Evolutionary conservation across 1,140 invertebrate genomes (phyloP), one percentile per base, ranked within the genome.

Genomic region (Himalopsyche phryganea): DNA sequence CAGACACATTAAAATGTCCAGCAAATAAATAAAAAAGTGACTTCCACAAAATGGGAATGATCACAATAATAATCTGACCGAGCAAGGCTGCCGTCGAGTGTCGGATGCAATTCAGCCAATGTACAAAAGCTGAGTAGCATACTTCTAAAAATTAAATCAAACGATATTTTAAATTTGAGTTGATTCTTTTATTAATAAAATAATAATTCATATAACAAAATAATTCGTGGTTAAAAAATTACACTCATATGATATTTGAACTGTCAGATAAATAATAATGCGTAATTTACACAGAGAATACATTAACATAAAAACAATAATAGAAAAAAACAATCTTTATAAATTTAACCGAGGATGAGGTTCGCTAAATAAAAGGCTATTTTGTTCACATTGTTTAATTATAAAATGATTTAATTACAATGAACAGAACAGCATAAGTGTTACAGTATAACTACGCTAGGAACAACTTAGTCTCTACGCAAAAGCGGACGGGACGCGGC

Each of bases 361-460:
- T 28, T 28, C 9, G 23, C 23, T 28, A 28, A 28, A 28, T 28
- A 9, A 28, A 28, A 28, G 23, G 23, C 23, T 28, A 74, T 74
- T 76, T 76, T 78, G 70, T 75, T 78, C 74, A 78, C 76, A 78
- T 77, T 75, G 76, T 78, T 77, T 77, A 77, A 78, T 77, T 78
- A 78, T 77, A 78, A 78, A 78, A 78, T 78, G 76, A 77, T 78
- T 77, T 78, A 76, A 77, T 78, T 78, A 77, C 75, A 77, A 76
- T 77, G 76, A 77, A 77, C 23, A 28, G 23, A 28, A 28, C 74
- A 78, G 73, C 75, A 78, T 78, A 77, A 77, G 75, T 78, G 77
- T 77, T 72, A 76, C 76, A 74, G 73, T 77, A 69, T 76, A 77
- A 74, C 75, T 78, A 78, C 62, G 60, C 73, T 78, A 78, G 73